Evolutionary conservation across 1,140 invertebrate genomes (phyloP).

Genomic region (Tetraneura akinire): DNA sequence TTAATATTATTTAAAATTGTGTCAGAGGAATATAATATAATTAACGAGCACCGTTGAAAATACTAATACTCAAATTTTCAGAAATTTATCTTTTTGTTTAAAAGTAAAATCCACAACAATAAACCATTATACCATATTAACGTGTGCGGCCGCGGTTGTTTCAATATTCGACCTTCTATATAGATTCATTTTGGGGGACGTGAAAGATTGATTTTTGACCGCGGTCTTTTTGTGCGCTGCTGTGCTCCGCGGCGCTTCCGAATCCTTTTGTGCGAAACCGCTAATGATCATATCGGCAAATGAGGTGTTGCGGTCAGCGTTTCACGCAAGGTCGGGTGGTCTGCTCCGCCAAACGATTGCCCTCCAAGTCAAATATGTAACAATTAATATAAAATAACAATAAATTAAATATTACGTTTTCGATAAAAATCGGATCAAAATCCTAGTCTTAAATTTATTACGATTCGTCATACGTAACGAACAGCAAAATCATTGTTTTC

Average conservation of each 20-base stretch:
- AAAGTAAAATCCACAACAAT: background rate
- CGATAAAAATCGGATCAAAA: background rate
- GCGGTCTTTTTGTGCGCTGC: background rate
- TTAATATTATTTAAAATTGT: too few species aligned
- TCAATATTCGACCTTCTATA: conserved; percentile 23
- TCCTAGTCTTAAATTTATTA: background rate
- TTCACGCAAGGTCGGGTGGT: background rate
- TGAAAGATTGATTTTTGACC: conserved; percentile 13
- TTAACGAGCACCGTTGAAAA: too few species aligned
- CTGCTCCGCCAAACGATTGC: background rate
- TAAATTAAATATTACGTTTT: background rate
- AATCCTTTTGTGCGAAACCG: conserved; percentile 24
- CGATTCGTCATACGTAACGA: background rate
- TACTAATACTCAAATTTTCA: too few species aligned
- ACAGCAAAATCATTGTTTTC: background rate
- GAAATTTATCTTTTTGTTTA: background rate
- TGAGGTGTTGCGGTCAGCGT: conserved; percentile 19
- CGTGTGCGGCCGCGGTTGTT: background rate
- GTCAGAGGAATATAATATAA: too few species aligned
- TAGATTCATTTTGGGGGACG: background rate
- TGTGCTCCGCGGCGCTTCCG: background rate
- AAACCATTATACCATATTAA: too few species aligned
- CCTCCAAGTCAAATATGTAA: background rate
- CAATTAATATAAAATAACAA: too few species aligned
- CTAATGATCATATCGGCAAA: background rate